Base-by-base conservation (phyloP, 1,140 invertebrate genomes). In the Ctenoplectra terminalis region DNA sequence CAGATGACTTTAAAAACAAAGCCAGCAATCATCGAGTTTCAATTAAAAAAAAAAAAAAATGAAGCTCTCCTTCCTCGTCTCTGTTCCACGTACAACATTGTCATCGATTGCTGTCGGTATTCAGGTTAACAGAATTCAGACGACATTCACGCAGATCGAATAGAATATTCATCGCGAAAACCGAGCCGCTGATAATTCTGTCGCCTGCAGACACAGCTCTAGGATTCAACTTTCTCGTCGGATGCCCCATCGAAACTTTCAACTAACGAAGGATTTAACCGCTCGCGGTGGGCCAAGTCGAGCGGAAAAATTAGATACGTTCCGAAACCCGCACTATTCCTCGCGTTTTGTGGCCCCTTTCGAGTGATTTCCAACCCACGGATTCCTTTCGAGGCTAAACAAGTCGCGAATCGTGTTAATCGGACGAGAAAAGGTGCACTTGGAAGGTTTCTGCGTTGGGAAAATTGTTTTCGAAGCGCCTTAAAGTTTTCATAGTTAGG, bases 111-210 rank as follows among this genome's bases (percentile, higher is more conserved):
- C 31, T 11, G 15, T 5, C n/a, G n/a, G n/a, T 66, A 40, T 66
- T 66, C 40, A 11, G 63, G 37, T 66, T 66, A 46, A 67, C 40
- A 48, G 64, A 48, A 67, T 67, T 67, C 64, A 67, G 15, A 67
- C 23, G 43, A 67, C 23, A 26, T 66, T 66, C 40, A 29, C 43
- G 15, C 40, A 29, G 6, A 31, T 20, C 26, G 29, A 70, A 37
- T 70, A 6, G 29, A 50, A 70, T 34, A 52, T 54, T 70, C 46
- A 31, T 37, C 64, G 40, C 6, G 40, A 20, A 48, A 67, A 4
- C 15, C 3, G 37, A 34, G 5, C 61, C 6, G 29, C 48, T 37
- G 67, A 70, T 37, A n/a, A 70, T 70, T 52, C 29, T 20, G 7
- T 20, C 61, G 37, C 13, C 23, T 8, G 15, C 46, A 48, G 46